Conservation (phyloP, 2,888 invertebrate species). For the Cheilosia soror region DNA sequence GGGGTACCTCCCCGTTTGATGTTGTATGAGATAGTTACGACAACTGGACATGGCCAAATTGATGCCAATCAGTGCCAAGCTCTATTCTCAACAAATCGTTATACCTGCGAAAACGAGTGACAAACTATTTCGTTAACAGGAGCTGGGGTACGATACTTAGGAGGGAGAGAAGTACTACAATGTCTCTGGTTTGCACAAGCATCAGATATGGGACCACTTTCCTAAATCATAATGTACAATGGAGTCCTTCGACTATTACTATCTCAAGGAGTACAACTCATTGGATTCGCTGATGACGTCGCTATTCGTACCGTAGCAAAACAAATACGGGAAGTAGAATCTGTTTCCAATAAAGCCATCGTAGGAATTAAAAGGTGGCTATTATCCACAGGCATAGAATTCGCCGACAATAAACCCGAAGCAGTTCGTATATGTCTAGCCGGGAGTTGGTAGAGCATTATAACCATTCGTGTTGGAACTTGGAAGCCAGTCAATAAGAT, state of each 20-base stretch:
- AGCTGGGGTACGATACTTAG: too few relatives aligned
- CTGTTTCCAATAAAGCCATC: neutral
- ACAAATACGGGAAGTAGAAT: neutral
- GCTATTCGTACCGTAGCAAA: neutral
- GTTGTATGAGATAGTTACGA: too few relatives aligned
- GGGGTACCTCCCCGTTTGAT: too few relatives aligned
- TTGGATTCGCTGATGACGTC: neutral
- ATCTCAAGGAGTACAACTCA: neutral
- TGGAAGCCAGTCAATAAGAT: neutral
- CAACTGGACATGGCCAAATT: too few relatives aligned
- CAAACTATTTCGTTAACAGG: neutral
- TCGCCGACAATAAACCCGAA: neutral
- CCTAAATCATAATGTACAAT: neutral
- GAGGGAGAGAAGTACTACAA: neutral
- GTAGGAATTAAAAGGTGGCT: neutral
- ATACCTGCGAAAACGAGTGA: neutral
- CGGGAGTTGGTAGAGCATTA: neutral
- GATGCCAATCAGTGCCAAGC: too few relatives aligned
- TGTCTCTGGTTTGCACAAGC: neutral
- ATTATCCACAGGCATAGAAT: neutral
- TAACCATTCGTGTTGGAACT: neutral
- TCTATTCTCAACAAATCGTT: too few relatives aligned
- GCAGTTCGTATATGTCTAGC: neutral
- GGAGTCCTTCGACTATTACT: neutral
- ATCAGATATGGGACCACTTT: neutral